Conservation (phyloP, 92 coral and sea anemone genomes). For the Epizoanthus scotinus region DNA sequence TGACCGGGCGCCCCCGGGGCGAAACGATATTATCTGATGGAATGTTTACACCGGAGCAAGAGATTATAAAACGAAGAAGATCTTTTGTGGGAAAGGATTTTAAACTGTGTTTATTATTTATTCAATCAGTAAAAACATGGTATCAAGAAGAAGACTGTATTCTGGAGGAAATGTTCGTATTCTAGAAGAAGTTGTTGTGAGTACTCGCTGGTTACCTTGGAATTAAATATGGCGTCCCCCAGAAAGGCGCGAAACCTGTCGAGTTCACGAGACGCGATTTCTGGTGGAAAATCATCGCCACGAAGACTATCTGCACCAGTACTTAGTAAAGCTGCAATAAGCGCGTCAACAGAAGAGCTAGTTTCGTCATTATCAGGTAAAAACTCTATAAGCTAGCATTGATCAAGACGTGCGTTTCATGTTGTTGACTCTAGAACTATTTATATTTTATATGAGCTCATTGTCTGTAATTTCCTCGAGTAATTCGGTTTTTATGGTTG, state of each 20-base stretch:
- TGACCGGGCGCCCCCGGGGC: slow-evolving; percentile 41
- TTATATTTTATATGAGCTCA: not conserved
- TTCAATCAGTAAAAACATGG: not conserved
- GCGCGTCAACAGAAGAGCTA: slow-evolving; percentile 60
- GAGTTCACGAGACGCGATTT: slow-evolving; percentile 28
- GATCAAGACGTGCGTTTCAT: not conserved
- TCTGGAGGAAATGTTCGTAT: not conserved
- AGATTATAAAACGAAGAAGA: not conserved
- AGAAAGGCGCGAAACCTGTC: slow-evolving; percentile 59
- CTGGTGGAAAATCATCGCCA: not conserved
- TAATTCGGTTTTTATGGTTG: too few species aligned
- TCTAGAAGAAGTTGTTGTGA: not conserved
- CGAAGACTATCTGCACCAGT: slow-evolving; percentile 33
- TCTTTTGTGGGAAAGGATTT: slow-evolving; percentile 6
- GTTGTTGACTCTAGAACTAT: not conserved
- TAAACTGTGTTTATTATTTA: not conserved
- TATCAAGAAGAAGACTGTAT: slow-evolving; percentile 1
- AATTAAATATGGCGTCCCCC: slow-evolving; percentile 75
- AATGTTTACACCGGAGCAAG: slow-evolving; percentile 24
- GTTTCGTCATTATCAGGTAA: slow-evolving; percentile 63
- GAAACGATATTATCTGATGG: slow-evolving; percentile 18
- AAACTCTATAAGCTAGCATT: not conserved
- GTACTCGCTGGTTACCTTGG: slow-evolving; percentile 41
- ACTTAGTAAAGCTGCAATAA: slow-evolving; percentile 22
- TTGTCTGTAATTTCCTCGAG: too few species aligned